phyloP scores from a whole-genome alignment of 2,888 invertebrate genomes.

The Phragmatobia fuliginosa region DNA sequence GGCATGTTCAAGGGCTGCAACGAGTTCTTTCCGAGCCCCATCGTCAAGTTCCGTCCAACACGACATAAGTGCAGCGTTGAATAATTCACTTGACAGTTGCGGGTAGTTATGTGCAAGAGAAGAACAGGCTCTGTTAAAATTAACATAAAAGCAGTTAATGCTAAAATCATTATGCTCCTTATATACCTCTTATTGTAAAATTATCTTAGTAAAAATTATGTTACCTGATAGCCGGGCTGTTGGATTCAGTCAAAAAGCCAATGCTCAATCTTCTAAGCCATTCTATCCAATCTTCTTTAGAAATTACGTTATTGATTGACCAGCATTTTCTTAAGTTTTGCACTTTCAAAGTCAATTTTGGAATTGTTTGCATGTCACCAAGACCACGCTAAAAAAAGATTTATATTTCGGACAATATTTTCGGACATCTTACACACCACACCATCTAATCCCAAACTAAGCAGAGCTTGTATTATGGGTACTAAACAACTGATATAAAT shows the following conservation, averaged over 20 bases:
- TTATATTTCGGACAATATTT: neutral
- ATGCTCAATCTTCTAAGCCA: constrained; percentile 97
- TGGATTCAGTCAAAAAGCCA: constrained; percentile 96
- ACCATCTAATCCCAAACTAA: too few species aligned
- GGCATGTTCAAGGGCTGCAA: constrained; percentile 94
- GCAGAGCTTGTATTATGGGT: too few species aligned
- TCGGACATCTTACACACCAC: too few species aligned
- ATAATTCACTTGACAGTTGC: constrained; percentile 96
- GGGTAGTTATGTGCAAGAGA: constrained; percentile 97
- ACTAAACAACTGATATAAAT: too few species aligned
- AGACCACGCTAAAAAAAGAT: constrained; percentile 63
- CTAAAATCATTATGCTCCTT: neutral
- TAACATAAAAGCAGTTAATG: neutral
- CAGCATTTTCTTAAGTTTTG: constrained; percentile 94
- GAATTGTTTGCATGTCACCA: constrained; percentile 88
- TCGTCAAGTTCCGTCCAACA: constrained; percentile 98
- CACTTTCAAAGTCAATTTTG: constrained; percentile 92
- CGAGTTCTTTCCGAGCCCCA: constrained; percentile 93
- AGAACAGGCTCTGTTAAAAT: constrained; percentile 92
- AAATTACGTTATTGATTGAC: constrained; percentile 94
- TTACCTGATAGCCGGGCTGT: constrained; percentile 95
- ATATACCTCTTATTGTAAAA: neutral
- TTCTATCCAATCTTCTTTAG: constrained; percentile 99
- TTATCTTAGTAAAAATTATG: neutral
- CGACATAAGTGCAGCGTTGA: constrained; percentile 99